A percentile compares a stretch with the other conserved stretches of the same genome.
phyloP scores from a whole-genome alignment of 1,140 invertebrate species.

The Scaptomyza montana region DNA sequence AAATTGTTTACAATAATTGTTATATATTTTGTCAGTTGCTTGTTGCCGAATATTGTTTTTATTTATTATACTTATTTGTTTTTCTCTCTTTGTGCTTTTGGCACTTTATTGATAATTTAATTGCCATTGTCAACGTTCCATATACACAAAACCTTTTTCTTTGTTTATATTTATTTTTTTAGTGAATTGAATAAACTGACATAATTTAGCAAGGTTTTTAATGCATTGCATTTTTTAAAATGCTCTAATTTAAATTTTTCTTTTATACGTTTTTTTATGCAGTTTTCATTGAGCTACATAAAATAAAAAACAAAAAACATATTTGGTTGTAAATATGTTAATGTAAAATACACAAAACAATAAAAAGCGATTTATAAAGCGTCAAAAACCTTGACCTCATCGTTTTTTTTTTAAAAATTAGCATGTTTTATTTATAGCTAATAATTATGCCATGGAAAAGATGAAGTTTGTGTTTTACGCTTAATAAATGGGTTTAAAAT shows the following conservation, averaged over 20 bases:
- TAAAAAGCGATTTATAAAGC: not conserved
- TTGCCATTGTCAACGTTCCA: conserved; percentile 39
- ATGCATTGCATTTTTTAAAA: not conserved
- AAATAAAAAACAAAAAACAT: no score
- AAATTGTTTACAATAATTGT: conserved; percentile 65
- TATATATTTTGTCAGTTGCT: conserved; percentile 36
- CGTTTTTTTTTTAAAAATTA: not conserved
- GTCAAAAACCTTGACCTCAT: not conserved
- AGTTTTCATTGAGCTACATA: conserved; percentile 4
- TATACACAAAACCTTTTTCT: conserved; percentile 7
- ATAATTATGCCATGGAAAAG: conserved; percentile 1
- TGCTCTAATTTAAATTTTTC: not conserved
- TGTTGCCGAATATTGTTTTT: conserved; percentile 36
- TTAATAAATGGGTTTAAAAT: not conserved
- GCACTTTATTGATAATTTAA: conserved; percentile 60
- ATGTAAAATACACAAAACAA: not conserved
- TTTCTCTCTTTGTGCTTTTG: conserved; percentile 1
- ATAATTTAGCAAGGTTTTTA: conserved; percentile 28
- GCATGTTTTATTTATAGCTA: conserved; percentile 1
- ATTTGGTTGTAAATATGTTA: not conserved
- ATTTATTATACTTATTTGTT: conserved; percentile 5
- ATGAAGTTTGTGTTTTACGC: not conserved
- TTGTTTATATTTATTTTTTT: conserved; percentile 8
- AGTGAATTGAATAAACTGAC: conserved; percentile 14
- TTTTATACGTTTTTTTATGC: not conserved